A percentile compares a stretch with the other conserved stretches of the same genome.
phyloP scores from a whole-genome alignment of 2,888 invertebrate genomes.

The Lutraria lutraria region DNA sequence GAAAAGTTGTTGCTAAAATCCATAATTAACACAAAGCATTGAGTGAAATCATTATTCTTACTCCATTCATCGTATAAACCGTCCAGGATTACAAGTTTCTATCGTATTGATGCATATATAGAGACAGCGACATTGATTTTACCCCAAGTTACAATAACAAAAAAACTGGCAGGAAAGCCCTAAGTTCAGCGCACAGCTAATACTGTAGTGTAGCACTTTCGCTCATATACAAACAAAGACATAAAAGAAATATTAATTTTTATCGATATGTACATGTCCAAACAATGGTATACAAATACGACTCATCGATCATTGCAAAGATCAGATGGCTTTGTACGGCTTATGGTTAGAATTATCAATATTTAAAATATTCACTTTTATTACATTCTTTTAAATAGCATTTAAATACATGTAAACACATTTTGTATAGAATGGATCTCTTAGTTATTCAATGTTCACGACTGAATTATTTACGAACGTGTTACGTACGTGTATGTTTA shows the following conservation, averaged over 20 bases:
- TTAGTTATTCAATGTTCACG: no score
- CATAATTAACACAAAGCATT: not conserved
- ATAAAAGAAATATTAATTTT: constrained; percentile 29
- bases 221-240: not conserved
- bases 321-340: not conserved
- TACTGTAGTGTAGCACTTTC: not conserved
- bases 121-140: not conserved
- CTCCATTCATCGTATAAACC: not conserved
- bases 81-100: not conserved
- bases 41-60: not conserved
- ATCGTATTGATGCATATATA: not conserved
- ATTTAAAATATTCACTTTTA: not conserved
- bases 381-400: not conserved
- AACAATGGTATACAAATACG: not conserved
- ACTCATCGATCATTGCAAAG: constrained; percentile 21
- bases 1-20: not conserved
- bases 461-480: no score
- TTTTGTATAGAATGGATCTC: no score
- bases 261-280: constrained; percentile 17
- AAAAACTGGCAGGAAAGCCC: not conserved
- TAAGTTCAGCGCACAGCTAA: not conserved
- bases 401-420: not conserved
- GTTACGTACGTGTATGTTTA: no score
- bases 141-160: not conserved
- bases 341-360: constrained; percentile 5